Evolutionary conservation across 2,113 vertebrate genomes (phyloP).

Genomic region (Pristiophorus japonicus): DNA sequence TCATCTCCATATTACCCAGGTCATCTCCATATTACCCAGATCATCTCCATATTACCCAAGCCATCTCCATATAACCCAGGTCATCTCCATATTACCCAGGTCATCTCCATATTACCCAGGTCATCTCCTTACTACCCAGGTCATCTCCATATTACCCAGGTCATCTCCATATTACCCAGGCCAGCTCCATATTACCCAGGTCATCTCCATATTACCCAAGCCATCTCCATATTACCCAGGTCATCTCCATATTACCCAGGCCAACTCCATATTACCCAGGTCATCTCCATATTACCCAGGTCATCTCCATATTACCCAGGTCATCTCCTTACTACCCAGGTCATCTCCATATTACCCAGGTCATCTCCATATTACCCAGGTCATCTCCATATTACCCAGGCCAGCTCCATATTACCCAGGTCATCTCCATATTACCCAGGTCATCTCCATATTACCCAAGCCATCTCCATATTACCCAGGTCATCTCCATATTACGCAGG

Average conservation of each 20-base stretch:
- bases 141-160: background rate
- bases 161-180: background rate
- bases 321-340: too few relatives aligned
- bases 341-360: background rate
- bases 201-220: background rate
- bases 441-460: background rate
- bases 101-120: background rate
- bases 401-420: background rate
- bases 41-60: background rate
- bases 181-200: background rate
- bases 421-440: background rate
- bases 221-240: background rate
- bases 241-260: background rate
- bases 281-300: background rate
- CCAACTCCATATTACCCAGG: background rate
- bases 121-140: too few relatives aligned
- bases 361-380: background rate
- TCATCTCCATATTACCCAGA: background rate
- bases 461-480: background rate
- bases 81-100: background rate
- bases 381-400: background rate
- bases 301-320: background rate
- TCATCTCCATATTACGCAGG: background rate
- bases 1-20: background rate
- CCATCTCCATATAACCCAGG: too few relatives aligned